These are phyloP conservation scores for Erebia palarica DNA, from an alignment of 2,888 invertebrate genomes.

Conservation along the genomic window DNA sequence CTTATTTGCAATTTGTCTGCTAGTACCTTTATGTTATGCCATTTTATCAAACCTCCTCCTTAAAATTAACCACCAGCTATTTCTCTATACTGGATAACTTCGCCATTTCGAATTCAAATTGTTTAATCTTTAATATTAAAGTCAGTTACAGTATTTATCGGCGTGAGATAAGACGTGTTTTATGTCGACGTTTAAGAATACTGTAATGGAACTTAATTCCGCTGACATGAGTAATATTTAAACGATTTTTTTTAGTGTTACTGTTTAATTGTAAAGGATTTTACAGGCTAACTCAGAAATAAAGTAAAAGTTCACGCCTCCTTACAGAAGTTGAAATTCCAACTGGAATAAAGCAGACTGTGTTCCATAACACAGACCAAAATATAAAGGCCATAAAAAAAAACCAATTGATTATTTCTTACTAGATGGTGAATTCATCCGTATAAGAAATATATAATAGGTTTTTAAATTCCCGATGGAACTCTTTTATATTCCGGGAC, in stretches of 20 bases:
- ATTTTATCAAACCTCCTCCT: not conserved
- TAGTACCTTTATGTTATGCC: no score
- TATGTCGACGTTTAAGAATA: slow-evolving; percentile 29
- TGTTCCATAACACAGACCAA: no score
- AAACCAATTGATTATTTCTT: no score
- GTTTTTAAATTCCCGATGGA: no score
- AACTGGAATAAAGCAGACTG: not conserved
- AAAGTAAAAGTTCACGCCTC: not conserved
- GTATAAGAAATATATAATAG: no score
- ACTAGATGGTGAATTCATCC: no score
- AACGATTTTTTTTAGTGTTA: slow-evolving; percentile 25
- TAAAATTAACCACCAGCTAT: not conserved
- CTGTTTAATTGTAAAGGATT: not conserved
- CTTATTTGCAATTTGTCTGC: no score
- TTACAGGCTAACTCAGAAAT: not conserved
- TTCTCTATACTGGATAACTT: slow-evolving; percentile 48
- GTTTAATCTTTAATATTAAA: slow-evolving; percentile 41
- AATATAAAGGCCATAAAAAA: no score
- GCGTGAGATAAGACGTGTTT: slow-evolving; percentile 34
- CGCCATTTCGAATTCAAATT: slow-evolving; percentile 43
- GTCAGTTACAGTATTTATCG: slow-evolving; percentile 36
- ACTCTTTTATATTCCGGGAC: no score
- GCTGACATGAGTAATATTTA: slow-evolving; percentile 24
- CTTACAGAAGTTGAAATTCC: not conserved
- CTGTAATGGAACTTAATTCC: slow-evolving; percentile 35